Evolutionary conservation across 2,113 vertebrate genomes (phyloP).

Genomic region (Colaptes auratus): DNA sequence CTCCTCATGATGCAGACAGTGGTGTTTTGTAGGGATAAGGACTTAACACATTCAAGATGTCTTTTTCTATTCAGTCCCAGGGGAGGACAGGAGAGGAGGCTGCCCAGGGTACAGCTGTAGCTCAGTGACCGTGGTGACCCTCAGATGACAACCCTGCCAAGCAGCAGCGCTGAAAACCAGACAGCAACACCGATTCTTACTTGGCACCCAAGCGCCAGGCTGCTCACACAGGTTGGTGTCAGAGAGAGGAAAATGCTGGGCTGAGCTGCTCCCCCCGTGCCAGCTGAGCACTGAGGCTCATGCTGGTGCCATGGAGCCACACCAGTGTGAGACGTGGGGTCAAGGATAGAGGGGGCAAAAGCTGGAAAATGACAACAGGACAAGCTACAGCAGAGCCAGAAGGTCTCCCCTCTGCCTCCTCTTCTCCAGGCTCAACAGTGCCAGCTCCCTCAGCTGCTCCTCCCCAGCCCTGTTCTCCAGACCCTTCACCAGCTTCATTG

Average conservation of each 20-base stretch:
- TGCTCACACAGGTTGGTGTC: background rate
- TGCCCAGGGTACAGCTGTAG: background rate
- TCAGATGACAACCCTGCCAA: background rate
- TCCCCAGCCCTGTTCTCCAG: too few relatives aligned
- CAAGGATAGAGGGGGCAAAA: rapidly evolving
- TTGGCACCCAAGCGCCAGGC: background rate
- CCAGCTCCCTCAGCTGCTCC: too few relatives aligned
- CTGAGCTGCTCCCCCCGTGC: background rate
- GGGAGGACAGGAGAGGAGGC: background rate
- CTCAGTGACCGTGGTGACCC: background rate
- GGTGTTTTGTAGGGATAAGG: background rate
- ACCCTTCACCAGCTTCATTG: too few relatives aligned
- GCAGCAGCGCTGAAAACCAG: background rate
- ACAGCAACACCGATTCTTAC: background rate
- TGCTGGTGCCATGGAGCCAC: rapidly evolving
- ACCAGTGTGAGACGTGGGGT: rapidly evolving
- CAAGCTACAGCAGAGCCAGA: background rate
- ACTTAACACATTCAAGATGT: background rate
- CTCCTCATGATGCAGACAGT: background rate
- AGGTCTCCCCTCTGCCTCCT: too few relatives aligned
- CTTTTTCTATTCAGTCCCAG: background rate
- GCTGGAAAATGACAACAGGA: background rate
- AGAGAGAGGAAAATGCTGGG: background rate
- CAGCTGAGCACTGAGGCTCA: background rate
- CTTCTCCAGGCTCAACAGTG: too few relatives aligned